Evolutionary conservation across 53 echinoderm and acorn worm genomes (phyloP).

Genomic region (Echinometra lucunter): DNA sequence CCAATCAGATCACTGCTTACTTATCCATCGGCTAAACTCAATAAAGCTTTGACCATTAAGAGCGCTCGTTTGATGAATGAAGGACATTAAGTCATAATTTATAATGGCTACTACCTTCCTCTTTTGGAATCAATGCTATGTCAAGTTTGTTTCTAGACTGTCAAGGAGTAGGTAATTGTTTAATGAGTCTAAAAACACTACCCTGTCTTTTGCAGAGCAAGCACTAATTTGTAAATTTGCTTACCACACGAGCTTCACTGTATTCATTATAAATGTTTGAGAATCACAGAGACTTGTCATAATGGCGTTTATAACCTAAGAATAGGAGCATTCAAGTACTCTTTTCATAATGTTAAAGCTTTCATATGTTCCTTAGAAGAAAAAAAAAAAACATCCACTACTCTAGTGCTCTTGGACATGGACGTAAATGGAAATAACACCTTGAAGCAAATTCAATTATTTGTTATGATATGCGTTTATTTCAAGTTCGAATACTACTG

Average conservation of each 20-base stretch:
- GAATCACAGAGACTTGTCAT: not conserved
- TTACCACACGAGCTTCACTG: not conserved
- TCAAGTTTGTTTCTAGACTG: constrained; percentile 18
- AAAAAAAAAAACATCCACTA: not conserved
- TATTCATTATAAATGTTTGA: not conserved
- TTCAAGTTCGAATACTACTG: not conserved
- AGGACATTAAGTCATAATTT: not conserved
- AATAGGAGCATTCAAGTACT: not conserved
- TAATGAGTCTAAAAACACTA: not conserved
- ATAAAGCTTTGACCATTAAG: constrained; percentile 21
- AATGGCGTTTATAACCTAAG: not conserved
- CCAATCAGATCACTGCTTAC: not conserved
- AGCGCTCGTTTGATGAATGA: not conserved
- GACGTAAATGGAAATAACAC: not conserved
- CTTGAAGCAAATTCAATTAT: not conserved
- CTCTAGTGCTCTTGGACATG: not conserved
- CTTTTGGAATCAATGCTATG: constrained; percentile 3
- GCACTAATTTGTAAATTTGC: constrained; percentile 8
- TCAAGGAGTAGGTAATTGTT: not conserved
- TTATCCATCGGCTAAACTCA: not conserved
- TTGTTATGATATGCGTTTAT: not conserved
- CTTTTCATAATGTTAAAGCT: too few species aligned
- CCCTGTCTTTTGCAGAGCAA: not conserved
- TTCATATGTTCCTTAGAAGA: too few species aligned
- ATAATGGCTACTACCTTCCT: constrained; percentile 62